Conservation (phyloP, 2,113 vertebrate genomes). For the cattle (Bos taurus) region ARS-UCD2.0 NC_037352.1:37538001-37538500, state of each 20-base stretch:
- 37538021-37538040: neutral
- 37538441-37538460: neutral
- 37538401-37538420: accelerated
- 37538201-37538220: neutral
- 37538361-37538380: neutral
- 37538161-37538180: neutral
- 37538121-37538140: neutral
- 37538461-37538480: neutral
- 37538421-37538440: neutral
- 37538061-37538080: neutral
- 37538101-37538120: neutral
- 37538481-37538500: neutral
- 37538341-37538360: neutral
- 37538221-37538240: neutral
- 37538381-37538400: neutral
- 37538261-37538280: neutral
- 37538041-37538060: neutral
- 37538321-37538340: neutral
- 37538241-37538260: neutral
- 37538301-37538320: neutral
- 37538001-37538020: neutral
- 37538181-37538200: neutral
- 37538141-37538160: neutral
- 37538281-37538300: neutral
- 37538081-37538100: neutral